These are phyloP conservation scores for Orchesella cincta DNA, from an alignment of 1,140 invertebrate genomes.

Conservation along the genomic window DNA sequence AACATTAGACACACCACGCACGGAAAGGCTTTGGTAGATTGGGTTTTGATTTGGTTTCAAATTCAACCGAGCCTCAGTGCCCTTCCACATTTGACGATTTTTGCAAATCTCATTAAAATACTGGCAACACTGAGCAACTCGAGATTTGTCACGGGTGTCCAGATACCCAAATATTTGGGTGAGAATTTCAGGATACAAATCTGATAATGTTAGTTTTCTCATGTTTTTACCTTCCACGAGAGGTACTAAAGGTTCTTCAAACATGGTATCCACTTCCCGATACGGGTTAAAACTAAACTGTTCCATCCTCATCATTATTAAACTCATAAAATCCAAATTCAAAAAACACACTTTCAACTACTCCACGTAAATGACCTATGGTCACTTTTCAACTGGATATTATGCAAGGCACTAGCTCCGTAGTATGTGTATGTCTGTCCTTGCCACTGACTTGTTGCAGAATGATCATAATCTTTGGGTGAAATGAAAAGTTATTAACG, in stretches of 20 bases:
- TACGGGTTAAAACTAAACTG: no score
- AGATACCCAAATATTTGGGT: slow-evolving; percentile 88
- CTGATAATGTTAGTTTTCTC: neutral
- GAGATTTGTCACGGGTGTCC: slow-evolving; percentile 81
- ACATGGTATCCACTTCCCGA: no score
- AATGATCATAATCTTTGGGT: neutral
- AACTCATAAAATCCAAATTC: no score
- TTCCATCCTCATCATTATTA: no score
- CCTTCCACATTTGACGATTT: slow-evolving; percentile 86
- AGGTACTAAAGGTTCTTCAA: neutral
- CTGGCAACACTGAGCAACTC: slow-evolving; percentile 85
- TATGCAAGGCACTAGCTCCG: no score
- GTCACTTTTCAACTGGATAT: no score
- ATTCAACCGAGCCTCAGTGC: slow-evolving; percentile 86
- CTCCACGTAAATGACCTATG: no score
- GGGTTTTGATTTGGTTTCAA: slow-evolving; percentile 70
- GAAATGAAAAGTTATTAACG: no score
- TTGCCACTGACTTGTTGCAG: neutral
- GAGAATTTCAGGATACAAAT: slow-evolving; percentile 73
- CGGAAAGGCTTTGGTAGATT: slow-evolving; percentile 80
- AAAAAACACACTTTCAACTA: no score
- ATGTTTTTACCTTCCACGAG: neutral
- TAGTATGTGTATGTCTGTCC: no score
- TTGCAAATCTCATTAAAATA: slow-evolving; percentile 86
- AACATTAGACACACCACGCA: slow-evolving; percentile 81